A percentile compares a stretch with the other conserved stretches of the same genome.
These are phyloP conservation scores for Euschistus heros DNA, from an alignment of 1,140 invertebrate species.

Conservation along the genomic window DNA sequence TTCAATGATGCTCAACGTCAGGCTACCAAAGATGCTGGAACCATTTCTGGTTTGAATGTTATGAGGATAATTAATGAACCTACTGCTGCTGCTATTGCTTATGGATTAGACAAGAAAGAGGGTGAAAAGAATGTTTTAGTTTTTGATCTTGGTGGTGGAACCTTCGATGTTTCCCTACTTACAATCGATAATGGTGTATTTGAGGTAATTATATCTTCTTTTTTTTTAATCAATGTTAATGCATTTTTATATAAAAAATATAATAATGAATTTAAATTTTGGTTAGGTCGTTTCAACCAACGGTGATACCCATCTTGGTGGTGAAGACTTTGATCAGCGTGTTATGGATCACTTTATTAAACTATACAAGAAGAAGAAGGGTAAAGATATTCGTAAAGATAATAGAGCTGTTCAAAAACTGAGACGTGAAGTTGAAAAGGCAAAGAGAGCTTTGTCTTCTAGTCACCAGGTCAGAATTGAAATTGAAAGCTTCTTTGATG, in stretches of 20 bases:
- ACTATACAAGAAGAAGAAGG: constrained; percentile 97
- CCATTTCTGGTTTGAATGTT: constrained; percentile 85
- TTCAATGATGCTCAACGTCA: constrained; percentile 98
- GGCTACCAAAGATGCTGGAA: constrained; percentile 87
- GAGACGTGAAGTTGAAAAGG: constrained; percentile 93
- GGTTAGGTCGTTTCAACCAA: constrained; percentile 84
- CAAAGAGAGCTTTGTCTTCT: constrained; percentile 89
- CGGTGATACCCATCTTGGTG: constrained; percentile 96
- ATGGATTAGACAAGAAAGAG: constrained; percentile 98
- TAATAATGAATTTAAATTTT: constrained; percentile 34
- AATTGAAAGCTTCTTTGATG: constrained; percentile 98
- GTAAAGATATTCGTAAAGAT: constrained; percentile 93
- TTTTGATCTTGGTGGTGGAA: constrained; percentile 99
- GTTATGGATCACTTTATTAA: constrained; percentile 99
- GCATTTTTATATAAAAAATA: constrained; percentile 38
- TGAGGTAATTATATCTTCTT: constrained; percentile 38
- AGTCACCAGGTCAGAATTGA: constrained; percentile 92
- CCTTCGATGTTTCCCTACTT: constrained; percentile 96
- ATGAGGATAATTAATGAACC: constrained; percentile 99
- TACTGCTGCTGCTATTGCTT: constrained; percentile 99
- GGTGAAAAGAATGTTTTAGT: constrained; percentile 98
- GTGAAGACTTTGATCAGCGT: constrained; percentile 97
- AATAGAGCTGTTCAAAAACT: constrained; percentile 93
- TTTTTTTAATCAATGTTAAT: constrained; percentile 28
- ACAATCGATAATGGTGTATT: constrained; percentile 98